Evolutionary conservation across 2,797 vertebrate genomes (phyloP).

Genomic region (Hydrocynus forskahlii): DNA sequence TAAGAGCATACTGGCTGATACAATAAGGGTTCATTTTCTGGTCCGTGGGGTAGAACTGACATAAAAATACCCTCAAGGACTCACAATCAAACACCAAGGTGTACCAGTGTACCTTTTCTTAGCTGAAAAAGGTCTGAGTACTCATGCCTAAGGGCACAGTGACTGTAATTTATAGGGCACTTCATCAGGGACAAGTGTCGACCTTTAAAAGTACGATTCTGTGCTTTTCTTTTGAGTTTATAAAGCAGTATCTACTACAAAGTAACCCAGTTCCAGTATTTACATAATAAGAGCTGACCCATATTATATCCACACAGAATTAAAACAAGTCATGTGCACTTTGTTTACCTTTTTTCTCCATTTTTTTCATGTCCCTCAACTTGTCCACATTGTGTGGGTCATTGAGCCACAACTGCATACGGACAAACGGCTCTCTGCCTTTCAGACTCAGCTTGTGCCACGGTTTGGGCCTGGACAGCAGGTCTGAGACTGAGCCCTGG

Average conservation of each 20-base stretch:
- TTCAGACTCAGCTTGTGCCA: constrained; percentile 99
- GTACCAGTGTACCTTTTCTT: not conserved
- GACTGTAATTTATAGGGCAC: not conserved
- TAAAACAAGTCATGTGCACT: not conserved
- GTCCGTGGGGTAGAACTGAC: not conserved
- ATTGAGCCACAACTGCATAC: constrained; percentile 98
- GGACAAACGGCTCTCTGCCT: constrained; percentile 96
- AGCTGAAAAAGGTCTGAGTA: not conserved
- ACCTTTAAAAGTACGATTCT: not conserved
- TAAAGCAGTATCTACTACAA: not conserved
- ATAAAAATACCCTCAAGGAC: not conserved
- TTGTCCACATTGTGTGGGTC: constrained; percentile 97
- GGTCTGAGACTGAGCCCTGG: constrained; percentile 96
- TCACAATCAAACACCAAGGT: not conserved
- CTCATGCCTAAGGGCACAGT: not conserved
- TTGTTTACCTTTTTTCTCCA: constrained; percentile 94
- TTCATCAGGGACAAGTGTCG: not conserved
- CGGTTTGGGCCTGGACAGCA: constrained; percentile 95
- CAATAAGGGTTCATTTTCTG: not conserved
- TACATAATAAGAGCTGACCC: not conserved
- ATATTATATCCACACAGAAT: not conserved
- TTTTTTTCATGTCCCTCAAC: constrained; percentile 95
- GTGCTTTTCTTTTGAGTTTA: not conserved
- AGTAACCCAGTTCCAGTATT: not conserved
- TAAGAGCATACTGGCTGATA: not conserved